Evolutionary conservation across 1,140 invertebrate genomes (phyloP).

Genomic region (Calephelis virginiensis): DNA sequence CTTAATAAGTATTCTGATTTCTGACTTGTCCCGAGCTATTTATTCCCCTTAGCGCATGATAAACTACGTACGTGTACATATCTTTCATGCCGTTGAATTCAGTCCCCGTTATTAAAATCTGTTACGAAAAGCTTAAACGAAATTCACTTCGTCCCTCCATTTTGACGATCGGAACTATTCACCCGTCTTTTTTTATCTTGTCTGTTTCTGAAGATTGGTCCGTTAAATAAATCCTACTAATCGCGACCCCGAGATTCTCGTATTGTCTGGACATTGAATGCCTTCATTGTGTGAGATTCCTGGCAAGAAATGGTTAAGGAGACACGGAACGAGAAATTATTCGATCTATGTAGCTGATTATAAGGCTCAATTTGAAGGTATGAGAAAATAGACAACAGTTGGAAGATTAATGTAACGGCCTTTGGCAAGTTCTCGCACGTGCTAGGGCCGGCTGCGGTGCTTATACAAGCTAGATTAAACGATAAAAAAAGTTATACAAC

Average conservation of each 20-base stretch:
- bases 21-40: too few species aligned
- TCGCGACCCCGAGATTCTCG: constrained; percentile 48
- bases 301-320: not conserved
- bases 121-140: not conserved
- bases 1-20: too few species aligned
- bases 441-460: constrained; percentile 58
- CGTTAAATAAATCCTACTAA: constrained; percentile 71
- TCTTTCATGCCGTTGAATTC: too few species aligned
- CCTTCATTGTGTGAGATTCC: constrained; percentile 63
- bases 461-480: constrained; percentile 35
- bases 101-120: not conserved
- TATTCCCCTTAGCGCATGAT: too few species aligned
- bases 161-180: constrained; percentile 28
- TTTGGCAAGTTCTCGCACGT: constrained; percentile 65
- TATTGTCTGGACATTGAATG: constrained; percentile 69
- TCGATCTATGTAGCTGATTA: not conserved
- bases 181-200: constrained; percentile 25
- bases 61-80: too few species aligned
- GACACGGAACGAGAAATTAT: not conserved
- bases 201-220: constrained; percentile 39
- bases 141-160: not conserved
- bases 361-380: constrained; percentile 12
- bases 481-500: constrained; percentile 14
- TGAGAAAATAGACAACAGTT: constrained; percentile 6
- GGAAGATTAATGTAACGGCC: constrained; percentile 72